Percentiles rank a stretch among this genome's conserved stretches.
phyloP scores from a whole-genome alignment of 2,113 vertebrate species.

The Menura novaehollandiae region DNA sequence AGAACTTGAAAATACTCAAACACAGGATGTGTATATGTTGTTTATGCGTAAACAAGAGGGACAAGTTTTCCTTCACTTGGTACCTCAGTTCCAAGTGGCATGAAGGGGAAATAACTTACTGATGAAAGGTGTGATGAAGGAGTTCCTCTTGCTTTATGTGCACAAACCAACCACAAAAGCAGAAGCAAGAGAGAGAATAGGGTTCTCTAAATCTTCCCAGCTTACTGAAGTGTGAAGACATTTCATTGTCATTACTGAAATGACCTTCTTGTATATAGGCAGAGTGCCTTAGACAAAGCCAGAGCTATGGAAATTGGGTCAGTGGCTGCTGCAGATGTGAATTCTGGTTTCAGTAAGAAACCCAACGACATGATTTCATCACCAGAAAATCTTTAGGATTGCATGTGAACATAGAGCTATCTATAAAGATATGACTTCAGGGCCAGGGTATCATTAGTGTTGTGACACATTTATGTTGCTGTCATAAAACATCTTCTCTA shows the following conservation, averaged over 20 bases:
- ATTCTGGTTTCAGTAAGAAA: not conserved
- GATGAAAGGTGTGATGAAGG: not conserved
- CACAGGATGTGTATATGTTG: not conserved
- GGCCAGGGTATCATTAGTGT: not conserved
- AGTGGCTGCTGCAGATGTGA: not conserved
- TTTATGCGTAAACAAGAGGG: not conserved
- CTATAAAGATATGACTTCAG: not conserved
- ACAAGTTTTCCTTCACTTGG: not conserved
- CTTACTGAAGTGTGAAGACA: not conserved
- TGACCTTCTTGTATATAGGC: fast-evolving
- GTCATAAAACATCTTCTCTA: not conserved
- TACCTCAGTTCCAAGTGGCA: not conserved
- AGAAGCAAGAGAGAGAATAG: not conserved
- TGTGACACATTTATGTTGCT: not conserved
- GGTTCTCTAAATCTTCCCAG: not conserved
- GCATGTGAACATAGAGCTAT: not conserved
- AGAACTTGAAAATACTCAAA: not conserved
- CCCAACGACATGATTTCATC: not conserved
- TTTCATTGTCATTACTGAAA: not conserved
- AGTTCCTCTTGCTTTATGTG: not conserved
- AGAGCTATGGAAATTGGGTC: not conserved
- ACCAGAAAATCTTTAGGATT: not conserved
- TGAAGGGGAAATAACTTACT: not conserved
- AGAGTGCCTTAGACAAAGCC: not conserved
- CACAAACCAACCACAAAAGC: not conserved